phyloP scores from a whole-genome alignment of 2,888 invertebrate species.

The Trichopria drosophilae region DNA sequence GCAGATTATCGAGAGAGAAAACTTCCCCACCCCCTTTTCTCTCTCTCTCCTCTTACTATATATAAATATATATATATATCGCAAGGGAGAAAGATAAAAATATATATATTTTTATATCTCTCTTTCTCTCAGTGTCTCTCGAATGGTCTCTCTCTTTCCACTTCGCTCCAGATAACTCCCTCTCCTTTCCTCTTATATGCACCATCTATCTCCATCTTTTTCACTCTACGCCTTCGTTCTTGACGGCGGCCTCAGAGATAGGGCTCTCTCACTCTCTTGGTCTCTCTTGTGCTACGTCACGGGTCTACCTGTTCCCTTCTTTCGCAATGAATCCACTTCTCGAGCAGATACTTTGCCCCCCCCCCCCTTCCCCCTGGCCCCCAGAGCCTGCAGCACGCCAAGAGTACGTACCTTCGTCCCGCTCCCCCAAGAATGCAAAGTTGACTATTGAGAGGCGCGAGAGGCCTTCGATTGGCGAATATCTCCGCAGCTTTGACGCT shows the following conservation, averaged over 20 bases:
- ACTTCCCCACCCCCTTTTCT: constrained; percentile 33
- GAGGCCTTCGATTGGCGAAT: too few species aligned
- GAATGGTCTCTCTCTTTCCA: too few species aligned
- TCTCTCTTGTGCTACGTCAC: background rate
- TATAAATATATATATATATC: too few species aligned
- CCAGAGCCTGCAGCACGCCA: constrained; percentile 8
- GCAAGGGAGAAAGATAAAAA: too few species aligned
- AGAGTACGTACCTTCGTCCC: constrained; percentile 5
- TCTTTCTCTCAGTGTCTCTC: too few species aligned
- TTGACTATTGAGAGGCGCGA: constrained; percentile 5
- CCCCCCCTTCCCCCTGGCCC: constrained; percentile 15
- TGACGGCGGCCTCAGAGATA: too few species aligned
- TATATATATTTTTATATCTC: too few species aligned
- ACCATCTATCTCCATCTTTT: constrained; percentile 17
- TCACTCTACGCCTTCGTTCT: constrained; percentile 22
- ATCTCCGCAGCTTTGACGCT: too few species aligned
- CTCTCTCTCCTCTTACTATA: too few species aligned
- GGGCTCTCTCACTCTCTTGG: too few species aligned
- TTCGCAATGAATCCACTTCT: constrained; percentile 22
- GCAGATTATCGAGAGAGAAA: constrained; percentile 48
- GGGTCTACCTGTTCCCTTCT: constrained; percentile 20
- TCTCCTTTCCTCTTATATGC: constrained; percentile 20
- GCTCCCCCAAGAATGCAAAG: constrained; percentile 16
- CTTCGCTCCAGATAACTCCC: constrained; percentile 24
- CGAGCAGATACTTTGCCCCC: constrained; percentile 4